These are phyloP conservation scores for Halocaridina rubra DNA, from an alignment of 2,888 invertebrate genomes.

Conservation along the genomic window DNA sequence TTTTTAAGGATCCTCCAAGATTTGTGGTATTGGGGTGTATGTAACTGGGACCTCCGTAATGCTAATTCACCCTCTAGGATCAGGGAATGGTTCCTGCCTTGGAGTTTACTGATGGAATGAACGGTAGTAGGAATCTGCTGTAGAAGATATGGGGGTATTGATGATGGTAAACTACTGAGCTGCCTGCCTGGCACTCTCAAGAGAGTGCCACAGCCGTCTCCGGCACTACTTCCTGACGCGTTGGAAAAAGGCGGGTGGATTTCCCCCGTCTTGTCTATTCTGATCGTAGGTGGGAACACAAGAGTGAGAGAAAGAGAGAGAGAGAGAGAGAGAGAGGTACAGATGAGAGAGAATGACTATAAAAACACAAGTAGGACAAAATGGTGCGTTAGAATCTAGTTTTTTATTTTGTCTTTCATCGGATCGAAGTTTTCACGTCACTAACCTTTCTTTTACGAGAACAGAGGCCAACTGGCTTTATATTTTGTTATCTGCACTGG, in stretches of 20 bases:
- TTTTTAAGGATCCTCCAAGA: neutral
- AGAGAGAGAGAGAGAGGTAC: neutral
- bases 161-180: neutral
- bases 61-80: neutral
- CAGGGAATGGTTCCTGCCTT: neutral
- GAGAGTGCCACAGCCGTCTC: neutral
- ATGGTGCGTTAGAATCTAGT: too few relatives aligned
- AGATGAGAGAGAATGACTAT: too few relatives aligned
- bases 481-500: constrained; percentile 48
- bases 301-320: neutral
- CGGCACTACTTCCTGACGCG: neutral
- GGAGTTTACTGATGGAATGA: neutral
- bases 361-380: neutral
- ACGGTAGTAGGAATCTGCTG: neutral
- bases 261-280: constrained; percentile 36
- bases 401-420: too few relatives aligned
- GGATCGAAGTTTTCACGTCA: neutral
- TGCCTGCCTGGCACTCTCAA: neutral
- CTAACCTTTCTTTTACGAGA: constrained; percentile 42
- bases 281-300: constrained; percentile 13
- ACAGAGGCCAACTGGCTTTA: constrained; percentile 51
- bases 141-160: too few relatives aligned
- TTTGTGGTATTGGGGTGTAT: neutral
- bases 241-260: constrained; percentile 17
- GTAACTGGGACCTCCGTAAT: neutral